phyloP scores from a whole-genome alignment of 1,140 invertebrate genomes.

The Cherax destructor region DNA sequence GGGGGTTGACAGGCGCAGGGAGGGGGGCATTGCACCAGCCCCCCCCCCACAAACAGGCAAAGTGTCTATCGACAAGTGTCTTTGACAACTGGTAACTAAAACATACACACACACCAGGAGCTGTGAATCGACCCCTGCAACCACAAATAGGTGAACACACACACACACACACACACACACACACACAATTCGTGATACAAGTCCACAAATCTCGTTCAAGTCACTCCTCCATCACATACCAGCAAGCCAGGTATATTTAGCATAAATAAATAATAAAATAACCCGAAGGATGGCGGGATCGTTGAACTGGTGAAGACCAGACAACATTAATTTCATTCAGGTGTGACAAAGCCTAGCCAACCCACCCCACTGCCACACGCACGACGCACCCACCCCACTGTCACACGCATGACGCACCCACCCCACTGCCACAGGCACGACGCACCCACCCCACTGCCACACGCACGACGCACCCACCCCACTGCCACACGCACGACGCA shows the following conservation, averaged over 20 bases:
- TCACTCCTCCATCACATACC: neutral
- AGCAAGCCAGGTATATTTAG: slow-evolving; percentile 3
- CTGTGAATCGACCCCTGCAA: no score
- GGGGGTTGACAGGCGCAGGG: slow-evolving; percentile 52
- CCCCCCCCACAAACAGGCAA: slow-evolving; percentile 39
- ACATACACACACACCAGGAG: no score
- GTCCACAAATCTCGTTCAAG: neutral
- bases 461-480: neutral
- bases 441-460: neutral
- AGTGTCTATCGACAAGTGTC: no score
- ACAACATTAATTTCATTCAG: slow-evolving; percentile 36
- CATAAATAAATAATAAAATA: slow-evolving; percentile 47
- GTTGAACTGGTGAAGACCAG: slow-evolving; percentile 37
- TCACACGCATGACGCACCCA: neutral
- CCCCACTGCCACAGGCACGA: neutral
- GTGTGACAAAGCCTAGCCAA: slow-evolving; percentile 22
- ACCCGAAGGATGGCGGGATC: neutral
- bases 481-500: neutral
- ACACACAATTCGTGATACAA: slow-evolving; percentile 8
- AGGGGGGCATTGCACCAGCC: slow-evolving; percentile 58
- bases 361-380: neutral
- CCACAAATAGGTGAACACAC: slow-evolving; percentile 18
- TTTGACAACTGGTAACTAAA: no score
- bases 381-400: neutral
- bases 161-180: neutral